phyloP scores from a whole-genome alignment of 1,140 invertebrate genomes.

The fruit fly (Drosophila melanogaster) region Release_6_plus_ISO1_MT NT_037436.4:20032501-20033000 shows the following conservation, averaged over 20 bases:
- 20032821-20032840: slow-evolving; percentile 62
- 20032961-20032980: slow-evolving; percentile 58
- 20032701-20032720: slow-evolving; percentile 55
- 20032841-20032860: slow-evolving; percentile 75
- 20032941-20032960: slow-evolving; percentile 60
- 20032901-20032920: slow-evolving; percentile 21
- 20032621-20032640: background rate
- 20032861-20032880: slow-evolving; percentile 32
- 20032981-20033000: slow-evolving; percentile 56
- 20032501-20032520: slow-evolving; percentile 45
- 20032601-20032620: background rate
- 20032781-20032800: slow-evolving; percentile 10
- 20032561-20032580: slow-evolving; percentile 71
- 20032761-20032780: slow-evolving; percentile 32
- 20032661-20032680: slow-evolving; percentile 43
- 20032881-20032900: slow-evolving; percentile 69
- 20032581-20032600: slow-evolving; percentile 58
- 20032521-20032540: slow-evolving; percentile 64
- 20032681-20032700: slow-evolving; percentile 75
- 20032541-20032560: slow-evolving; percentile 74
- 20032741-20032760: slow-evolving; percentile 61
- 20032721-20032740: background rate
- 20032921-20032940: slow-evolving; percentile 19
- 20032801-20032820: slow-evolving; percentile 47
- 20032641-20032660: background rate